Percentiles rank a stretch among this genome's conserved stretches.
Evolutionary conservation across 2,888 invertebrate genomes (phyloP).

Genomic region (Syrista parreyssii): DNA sequence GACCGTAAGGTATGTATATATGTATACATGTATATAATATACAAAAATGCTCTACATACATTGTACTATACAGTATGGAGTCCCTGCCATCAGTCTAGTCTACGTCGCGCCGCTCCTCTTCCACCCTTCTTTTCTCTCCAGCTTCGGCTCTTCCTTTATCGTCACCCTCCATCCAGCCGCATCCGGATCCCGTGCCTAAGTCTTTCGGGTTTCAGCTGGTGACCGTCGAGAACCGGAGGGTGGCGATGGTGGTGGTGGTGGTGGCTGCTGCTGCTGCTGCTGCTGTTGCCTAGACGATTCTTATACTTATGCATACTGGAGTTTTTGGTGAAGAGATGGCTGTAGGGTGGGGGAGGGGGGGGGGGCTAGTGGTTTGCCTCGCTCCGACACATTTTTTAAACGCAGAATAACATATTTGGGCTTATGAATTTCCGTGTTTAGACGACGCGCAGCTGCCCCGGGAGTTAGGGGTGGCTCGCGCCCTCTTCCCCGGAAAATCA

Average conservation of each 20-base stretch:
- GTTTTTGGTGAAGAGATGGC: neutral
- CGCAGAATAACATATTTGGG: conserved; percentile 32
- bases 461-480: conserved; percentile 28
- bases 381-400: conserved; percentile 21
- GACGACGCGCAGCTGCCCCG: conserved; percentile 46
- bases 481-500: conserved; percentile 30
- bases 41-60: neutral
- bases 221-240: conserved; percentile 12
- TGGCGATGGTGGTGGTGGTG: neutral
- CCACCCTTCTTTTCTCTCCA: neutral
- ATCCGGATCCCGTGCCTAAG: conserved; percentile 14
- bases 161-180: neutral
- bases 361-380: neutral
- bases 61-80: neutral
- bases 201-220: conserved; percentile 34
- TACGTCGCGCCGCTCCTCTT: neutral
- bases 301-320: conserved; percentile 14
- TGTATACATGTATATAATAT: neutral
- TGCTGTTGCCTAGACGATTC: conserved; percentile 11
- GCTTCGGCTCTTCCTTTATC: neutral
- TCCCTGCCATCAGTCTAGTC: neutral
- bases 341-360: neutral
- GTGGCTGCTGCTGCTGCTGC: neutral
- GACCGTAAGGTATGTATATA: neutral
- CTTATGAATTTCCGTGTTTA: conserved; percentile 52